Percentiles rank a stretch among this genome's conserved stretches.
Conservation (phyloP, 2,113 vertebrate genomes). For the Tragelaphus buxtoni region DNA sequence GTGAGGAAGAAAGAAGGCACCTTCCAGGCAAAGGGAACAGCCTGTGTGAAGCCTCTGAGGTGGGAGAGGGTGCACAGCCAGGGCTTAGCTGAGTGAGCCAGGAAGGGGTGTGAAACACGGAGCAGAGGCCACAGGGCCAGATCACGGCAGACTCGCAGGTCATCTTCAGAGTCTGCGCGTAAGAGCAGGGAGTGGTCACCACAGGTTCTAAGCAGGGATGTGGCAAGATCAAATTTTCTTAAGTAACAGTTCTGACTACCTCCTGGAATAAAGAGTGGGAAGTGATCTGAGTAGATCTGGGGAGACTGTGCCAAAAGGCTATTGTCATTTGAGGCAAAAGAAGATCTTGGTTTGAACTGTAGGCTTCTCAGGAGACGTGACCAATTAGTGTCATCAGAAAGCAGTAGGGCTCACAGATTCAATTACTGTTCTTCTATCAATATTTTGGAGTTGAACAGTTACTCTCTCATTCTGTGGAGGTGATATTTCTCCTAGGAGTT, state of each 20-base stretch:
- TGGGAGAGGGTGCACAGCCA: accelerated
- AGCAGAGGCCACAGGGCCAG: accelerated
- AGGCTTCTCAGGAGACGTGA: constrained; percentile 33
- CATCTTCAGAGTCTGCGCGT: background rate
- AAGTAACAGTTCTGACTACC: background rate
- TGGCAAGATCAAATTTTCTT: background rate
- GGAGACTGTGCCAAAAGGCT: background rate
- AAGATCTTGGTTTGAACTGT: constrained; percentile 29
- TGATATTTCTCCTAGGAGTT: background rate
- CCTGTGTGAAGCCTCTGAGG: too few species aligned
- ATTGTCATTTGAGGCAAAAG: constrained; percentile 16
- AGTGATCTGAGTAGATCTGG: background rate
- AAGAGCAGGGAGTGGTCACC: background rate
- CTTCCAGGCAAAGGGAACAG: background rate
- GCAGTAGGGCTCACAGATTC: background rate
- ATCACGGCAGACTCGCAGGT: background rate
- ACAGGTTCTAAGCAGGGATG: background rate
- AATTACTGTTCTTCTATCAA: constrained; percentile 24
- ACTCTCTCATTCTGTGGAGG: background rate
- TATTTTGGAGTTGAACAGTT: constrained; percentile 32
- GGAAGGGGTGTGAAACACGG: background rate
- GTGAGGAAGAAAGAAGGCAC: background rate
- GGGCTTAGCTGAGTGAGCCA: background rate
- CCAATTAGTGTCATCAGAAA: constrained; percentile 50
- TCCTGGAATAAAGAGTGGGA: background rate